Conservation (phyloP, 2,113 vertebrate genomes). For the Puffinus mauretanicus region DNA sequence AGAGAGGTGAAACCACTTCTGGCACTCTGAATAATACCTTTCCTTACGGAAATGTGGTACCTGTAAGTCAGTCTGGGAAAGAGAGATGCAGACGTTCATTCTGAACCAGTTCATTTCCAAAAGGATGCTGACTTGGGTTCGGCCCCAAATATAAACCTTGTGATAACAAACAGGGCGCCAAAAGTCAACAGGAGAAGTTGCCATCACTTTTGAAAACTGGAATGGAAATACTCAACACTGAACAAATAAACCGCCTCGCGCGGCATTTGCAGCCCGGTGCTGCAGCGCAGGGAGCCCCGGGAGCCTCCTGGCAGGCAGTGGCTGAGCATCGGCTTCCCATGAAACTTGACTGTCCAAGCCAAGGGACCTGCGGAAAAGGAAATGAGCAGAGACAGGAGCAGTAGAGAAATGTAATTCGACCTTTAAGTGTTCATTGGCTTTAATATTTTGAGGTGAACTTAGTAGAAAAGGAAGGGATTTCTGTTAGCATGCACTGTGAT, state of each 20-base stretch:
- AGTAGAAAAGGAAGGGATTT: not conserved
- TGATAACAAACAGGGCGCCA: not conserved
- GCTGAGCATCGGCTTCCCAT: not conserved
- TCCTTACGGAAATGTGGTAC: not conserved
- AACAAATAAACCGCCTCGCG: fast-evolving
- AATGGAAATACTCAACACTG: not conserved
- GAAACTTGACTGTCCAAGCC: not conserved
- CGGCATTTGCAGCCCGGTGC: not conserved
- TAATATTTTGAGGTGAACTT: not conserved
- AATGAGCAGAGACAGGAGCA: not conserved
- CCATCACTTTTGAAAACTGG: not conserved
- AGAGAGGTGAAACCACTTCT: not conserved
- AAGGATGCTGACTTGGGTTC: not conserved
- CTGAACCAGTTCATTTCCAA: not conserved
- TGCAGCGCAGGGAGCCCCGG: not conserved
- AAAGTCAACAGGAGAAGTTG: not conserved
- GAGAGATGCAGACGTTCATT: not conserved
- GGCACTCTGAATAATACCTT: not conserved
- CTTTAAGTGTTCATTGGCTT: not conserved
- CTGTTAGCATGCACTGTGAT: not conserved
- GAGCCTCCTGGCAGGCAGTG: not conserved
- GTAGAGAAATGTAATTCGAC: not conserved
- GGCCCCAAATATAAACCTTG: not conserved
- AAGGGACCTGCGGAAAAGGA: not conserved
- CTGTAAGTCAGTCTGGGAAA: fast-evolving